Evolutionary conservation across 2,888 invertebrate species (phyloP), one percentile per base, ranked within the genome.

Genomic region (Meiosimyza platycephala): DNA sequence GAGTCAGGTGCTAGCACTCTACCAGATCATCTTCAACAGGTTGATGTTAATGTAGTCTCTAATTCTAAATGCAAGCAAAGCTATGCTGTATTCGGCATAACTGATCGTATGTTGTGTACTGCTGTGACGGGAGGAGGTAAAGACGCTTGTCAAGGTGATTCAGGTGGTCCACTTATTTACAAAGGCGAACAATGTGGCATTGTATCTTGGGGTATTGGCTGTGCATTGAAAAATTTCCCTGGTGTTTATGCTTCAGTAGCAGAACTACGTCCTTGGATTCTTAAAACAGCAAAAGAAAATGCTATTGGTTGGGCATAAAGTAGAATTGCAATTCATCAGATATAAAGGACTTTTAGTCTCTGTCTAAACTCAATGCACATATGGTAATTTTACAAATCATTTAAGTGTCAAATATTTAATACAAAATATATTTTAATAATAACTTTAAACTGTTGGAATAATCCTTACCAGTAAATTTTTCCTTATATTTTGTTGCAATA

Each of bases 81-180:
- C 12, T 85, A 85, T 59, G 72, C 72, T 4, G 40, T 80, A 12
- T 22, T 47, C 57, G 6, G 78, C 18, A 72, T 85, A 13, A 82
- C 83, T 9, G 67, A 62, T 11, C 79, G 80, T 2, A 85, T 85
- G 85, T 22, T 85, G 16, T 85, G 85, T 57, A 84, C 84, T 13
- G 79, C 74, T 33, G 80, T 80, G 9, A 55, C 67, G 1, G 80
- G 77, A 1, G 82, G 82, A 47, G 85, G 84, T 50, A 79, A 80
- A 71, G 85, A 85, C 78, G 78, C 85, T 15, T 85, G 85, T 74
- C 82, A 84, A 64, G 85, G 85, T n/a, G 85, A 85, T 76, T 83
- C 85, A 6, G 85, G 85, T 6, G 85, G 85, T 15, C 84, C 85
- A 4, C 64, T 85, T 54, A 77, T 83, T 63, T 72, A 73, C 48